A percentile compares a stretch with the other conserved stretches of the same genome.
These are phyloP conservation scores for Mormyrus proboscirostris DNA, from an alignment of 2,797 vertebrate species.

Conservation along the genomic window DNA sequence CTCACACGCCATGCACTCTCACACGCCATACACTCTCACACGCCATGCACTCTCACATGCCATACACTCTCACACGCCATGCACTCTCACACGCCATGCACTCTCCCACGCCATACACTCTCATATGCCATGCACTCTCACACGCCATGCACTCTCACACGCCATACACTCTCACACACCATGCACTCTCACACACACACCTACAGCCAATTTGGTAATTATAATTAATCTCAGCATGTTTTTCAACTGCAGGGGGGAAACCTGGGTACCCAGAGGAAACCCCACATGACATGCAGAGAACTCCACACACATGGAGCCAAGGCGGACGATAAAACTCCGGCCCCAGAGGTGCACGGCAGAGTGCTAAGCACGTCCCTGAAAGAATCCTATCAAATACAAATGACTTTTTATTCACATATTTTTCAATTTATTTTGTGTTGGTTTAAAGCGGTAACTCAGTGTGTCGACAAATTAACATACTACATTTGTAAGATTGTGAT, in stretches of 20 bases:
- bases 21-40: not conserved
- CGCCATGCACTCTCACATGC: not conserved
- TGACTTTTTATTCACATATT: not conserved
- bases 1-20: too few relatives aligned
- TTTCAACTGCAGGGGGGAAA: not conserved
- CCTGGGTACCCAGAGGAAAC: too few relatives aligned
- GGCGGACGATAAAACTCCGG: not conserved
- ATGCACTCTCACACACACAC: not conserved
- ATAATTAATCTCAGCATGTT: not conserved
- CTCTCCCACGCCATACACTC: not conserved
- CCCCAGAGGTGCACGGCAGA: not conserved
- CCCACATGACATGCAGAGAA: too few relatives aligned
- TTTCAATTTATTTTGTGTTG: not conserved
- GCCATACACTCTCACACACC: too few relatives aligned
- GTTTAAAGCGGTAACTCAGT: not conserved
- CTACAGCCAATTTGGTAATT: not conserved
- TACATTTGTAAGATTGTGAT: not conserved
- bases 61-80: not conserved
- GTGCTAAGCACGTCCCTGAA: not conserved
- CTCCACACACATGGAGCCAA: not conserved
- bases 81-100: not conserved
- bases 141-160: too few relatives aligned
- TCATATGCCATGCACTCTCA: not conserved
- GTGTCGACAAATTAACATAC: not conserved
- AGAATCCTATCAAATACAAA: not conserved